Evolutionary conservation across 2,113 vertebrate genomes (phyloP).

Genomic region (Heloderma charlesbogerti): DNA sequence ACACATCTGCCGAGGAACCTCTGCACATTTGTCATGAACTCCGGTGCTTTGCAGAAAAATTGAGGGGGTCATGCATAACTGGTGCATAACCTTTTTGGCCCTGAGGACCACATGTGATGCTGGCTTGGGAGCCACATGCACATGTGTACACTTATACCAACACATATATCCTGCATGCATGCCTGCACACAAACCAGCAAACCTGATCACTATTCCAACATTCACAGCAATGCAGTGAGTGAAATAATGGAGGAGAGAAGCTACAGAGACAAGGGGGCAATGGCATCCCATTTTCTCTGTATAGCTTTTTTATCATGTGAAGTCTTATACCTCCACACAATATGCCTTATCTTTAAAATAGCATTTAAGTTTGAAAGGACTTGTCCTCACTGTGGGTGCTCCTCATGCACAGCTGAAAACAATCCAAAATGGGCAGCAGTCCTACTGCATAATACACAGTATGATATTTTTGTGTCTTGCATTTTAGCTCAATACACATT

Average conservation of each 20-base stretch:
- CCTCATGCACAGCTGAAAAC: not conserved
- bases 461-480: not conserved
- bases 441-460: not conserved
- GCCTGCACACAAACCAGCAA: too few relatives aligned
- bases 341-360: not conserved
- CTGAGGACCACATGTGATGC: too few relatives aligned
- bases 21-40: not conserved
- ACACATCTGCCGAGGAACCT: not conserved
- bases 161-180: too few relatives aligned
- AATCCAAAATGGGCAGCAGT: not conserved
- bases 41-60: too few relatives aligned
- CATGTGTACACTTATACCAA: too few relatives aligned
- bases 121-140: too few relatives aligned
- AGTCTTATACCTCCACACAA: not conserved
- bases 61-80: not conserved
- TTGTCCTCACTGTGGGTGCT: not conserved
- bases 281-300: not conserved
- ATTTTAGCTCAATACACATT: constrained; percentile 5
- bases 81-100: too few relatives aligned
- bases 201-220: too few relatives aligned
- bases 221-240: too few relatives aligned
- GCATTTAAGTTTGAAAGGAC: not conserved
- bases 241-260: not conserved
- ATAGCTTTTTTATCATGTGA: not conserved
- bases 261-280: not conserved